Conservation (phyloP, 30 jellyfish, hydroid and myxozoan species). For the Rhopilema esculentum region DNA sequence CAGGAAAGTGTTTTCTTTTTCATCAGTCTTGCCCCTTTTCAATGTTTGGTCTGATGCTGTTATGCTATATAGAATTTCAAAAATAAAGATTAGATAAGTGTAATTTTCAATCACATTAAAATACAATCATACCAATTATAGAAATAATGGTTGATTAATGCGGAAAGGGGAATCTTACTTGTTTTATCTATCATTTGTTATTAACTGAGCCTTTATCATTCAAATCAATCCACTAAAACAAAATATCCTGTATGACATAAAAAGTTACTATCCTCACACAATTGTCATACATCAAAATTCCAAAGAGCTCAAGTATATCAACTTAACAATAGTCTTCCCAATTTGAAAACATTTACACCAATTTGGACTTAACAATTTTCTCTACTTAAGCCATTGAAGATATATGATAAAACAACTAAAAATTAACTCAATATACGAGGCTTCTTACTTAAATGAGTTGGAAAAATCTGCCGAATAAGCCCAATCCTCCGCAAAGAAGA, state of each 20-base stretch:
- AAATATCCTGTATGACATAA: constrained; percentile 2
- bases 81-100: too few species aligned
- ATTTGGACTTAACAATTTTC: constrained; percentile 1
- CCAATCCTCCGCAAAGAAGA: too few species aligned
- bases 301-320: constrained; percentile 57
- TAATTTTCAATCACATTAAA: too few species aligned
- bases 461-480: too few species aligned
- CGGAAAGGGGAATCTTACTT: constrained; percentile 54
- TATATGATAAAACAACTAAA: background rate
- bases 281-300: constrained; percentile 9
- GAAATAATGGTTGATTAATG: constrained; percentile 67
- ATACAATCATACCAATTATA: constrained; percentile 53
- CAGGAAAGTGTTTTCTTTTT: too few species aligned
- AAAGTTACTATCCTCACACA: background rate
- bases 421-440: background rate
- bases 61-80: too few species aligned
- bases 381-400: constrained; percentile 6
- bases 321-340: constrained; percentile 35
- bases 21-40: too few species aligned
- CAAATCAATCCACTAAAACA: background rate
- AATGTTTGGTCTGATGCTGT: too few species aligned
- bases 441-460: too few species aligned
- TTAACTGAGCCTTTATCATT: constrained; percentile 4
- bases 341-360: constrained; percentile 9
- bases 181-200: constrained; percentile 25